Evolutionary conservation across 2,888 invertebrate species (phyloP), one percentile per base, ranked within the genome.

Genomic region (Chirona hameri): DNA sequence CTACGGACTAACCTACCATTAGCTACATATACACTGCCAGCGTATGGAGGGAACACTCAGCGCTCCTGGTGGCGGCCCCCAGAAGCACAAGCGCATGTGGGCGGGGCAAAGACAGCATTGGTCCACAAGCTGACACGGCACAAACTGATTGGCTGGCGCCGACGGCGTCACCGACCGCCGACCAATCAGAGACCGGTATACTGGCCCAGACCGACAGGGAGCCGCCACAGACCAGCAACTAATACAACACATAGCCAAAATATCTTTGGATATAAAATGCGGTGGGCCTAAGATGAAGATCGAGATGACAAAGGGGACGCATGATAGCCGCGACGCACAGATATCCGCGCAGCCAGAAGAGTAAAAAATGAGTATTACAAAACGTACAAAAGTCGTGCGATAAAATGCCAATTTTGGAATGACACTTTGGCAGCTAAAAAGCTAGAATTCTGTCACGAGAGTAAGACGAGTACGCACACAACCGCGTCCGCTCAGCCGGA

Each of bases 281-380:
- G 72, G 72, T 72, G 72, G 72, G 72, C 72, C 7, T 12, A 69
- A 69, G 69, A 29, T 27, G 60, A 69, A 29, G 69, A 10, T 60
- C 1, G 27, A 69, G 29, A 24, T 27, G 69, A 29, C 24, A 60
- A 60, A n/a, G 21, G 9, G 24, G 3, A 24, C 7, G 69, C 27
- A 69, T 27, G 27, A 27, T 9, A 69, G 29, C 5, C 21, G 9
- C n/a, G 60, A n/a, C 55, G 55, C 55, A 12, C 60, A 24, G 3
- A 24, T 24, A 24, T 18, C 18, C 60, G 60, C 60, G 18, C 52
- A 52, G 52, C 69, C 27, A 29, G 27, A 9, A 27, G 29, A 69
- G 69, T 39, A 72, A 72, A 39, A 72, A 39, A 72, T 72, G 72
- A 72, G 72, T 72, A 72, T 72, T 72, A 72, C 39, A 72, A 72